A percentile compares a stretch with the other conserved stretches of the same genome.
Evolutionary conservation across 2,113 vertebrate species (phyloP).

Genomic region (Erinaceus europaeus): DNA sequence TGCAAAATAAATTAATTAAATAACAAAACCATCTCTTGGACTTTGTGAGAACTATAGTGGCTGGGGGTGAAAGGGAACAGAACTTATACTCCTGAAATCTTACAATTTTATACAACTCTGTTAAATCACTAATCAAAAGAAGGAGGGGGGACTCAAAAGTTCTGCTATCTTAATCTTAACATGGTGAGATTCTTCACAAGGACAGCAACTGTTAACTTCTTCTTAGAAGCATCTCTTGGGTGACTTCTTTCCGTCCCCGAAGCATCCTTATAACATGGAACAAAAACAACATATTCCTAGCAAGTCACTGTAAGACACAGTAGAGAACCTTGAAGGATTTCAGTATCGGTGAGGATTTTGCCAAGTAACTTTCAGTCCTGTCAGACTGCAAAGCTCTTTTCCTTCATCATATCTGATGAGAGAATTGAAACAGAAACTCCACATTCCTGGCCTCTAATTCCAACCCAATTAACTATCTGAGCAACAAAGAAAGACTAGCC

Average conservation of each 20-base stretch:
- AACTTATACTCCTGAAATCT: too few relatives aligned
- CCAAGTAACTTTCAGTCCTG: background rate
- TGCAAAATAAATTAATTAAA: too few relatives aligned
- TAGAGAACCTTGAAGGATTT: background rate
- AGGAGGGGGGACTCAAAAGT: too few relatives aligned
- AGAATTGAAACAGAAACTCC: slow-evolving; percentile 45
- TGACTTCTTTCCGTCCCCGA: background rate
- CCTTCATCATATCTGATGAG: slow-evolving; percentile 39
- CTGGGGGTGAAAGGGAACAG: too few relatives aligned
- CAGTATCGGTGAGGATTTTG: background rate
- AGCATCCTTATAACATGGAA: background rate
- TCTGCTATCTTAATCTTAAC: slow-evolving; percentile 13
- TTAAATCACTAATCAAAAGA: too few relatives aligned
- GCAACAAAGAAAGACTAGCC: background rate
- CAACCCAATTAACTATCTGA: background rate
- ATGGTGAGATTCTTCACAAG: background rate
- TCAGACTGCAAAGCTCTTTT: background rate
- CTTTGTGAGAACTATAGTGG: too few relatives aligned
- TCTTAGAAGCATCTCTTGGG: background rate
- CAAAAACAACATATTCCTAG: background rate
- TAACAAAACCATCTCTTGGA: too few relatives aligned
- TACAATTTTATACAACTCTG: too few relatives aligned
- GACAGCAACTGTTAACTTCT: background rate
- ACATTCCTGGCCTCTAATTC: slow-evolving; percentile 26
- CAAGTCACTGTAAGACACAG: background rate